phyloP scores from a whole-genome alignment of 2,113 vertebrate genomes.

The Chloropsis cyanopogon region DNA sequence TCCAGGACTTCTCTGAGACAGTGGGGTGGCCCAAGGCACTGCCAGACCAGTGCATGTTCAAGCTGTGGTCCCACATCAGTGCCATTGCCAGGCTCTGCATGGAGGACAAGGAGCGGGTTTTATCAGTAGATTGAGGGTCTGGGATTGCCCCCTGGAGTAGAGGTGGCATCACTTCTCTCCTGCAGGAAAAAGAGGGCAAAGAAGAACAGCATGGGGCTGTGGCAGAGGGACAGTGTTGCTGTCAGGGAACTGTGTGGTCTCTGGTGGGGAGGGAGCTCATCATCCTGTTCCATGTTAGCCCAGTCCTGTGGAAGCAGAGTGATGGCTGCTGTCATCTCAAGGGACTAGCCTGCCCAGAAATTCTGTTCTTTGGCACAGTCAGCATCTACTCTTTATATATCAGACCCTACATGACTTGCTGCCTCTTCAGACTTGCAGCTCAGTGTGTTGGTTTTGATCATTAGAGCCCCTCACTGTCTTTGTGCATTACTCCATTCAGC shows the following conservation, averaged over 20 bases:
- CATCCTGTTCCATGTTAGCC: background rate
- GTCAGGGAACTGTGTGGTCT: background rate
- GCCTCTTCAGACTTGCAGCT: background rate
- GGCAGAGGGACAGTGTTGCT: fast-evolving
- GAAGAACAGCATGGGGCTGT: background rate
- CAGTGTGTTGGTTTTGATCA: background rate
- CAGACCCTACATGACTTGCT: background rate
- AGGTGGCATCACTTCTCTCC: background rate
- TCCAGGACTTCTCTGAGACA: background rate
- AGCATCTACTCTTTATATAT: background rate
- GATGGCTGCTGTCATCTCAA: background rate
- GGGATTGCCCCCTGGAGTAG: background rate
- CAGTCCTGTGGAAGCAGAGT: background rate
- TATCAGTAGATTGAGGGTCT: background rate
- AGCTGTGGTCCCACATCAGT: background rate
- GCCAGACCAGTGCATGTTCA: background rate
- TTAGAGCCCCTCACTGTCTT: conserved; percentile 1
- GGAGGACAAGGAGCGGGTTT: background rate
- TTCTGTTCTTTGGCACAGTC: background rate
- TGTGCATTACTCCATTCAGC: background rate
- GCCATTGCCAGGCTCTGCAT: background rate
- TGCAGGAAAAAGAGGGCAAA: background rate
- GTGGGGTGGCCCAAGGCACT: background rate
- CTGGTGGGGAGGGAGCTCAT: background rate
- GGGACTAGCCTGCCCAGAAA: background rate